A percentile compares a stretch with the other conserved stretches of the same genome.
phyloP scores from a whole-genome alignment of 2,797 vertebrate genomes.

The Lates japonicus region DNA sequence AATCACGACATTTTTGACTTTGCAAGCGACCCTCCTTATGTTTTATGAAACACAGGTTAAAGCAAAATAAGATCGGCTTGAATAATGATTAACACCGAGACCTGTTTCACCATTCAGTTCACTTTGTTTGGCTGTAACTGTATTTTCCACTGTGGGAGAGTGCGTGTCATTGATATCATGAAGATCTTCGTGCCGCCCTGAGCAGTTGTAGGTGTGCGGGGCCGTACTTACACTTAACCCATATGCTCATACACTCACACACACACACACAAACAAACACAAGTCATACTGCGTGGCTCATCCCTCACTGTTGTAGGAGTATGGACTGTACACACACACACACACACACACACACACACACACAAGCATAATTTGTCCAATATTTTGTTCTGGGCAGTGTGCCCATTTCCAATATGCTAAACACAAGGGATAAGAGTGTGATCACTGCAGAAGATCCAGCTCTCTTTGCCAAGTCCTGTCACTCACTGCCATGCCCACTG shows the following conservation, averaged over 20 bases:
- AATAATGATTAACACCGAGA: slow-evolving; percentile 6
- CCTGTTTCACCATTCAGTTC: slow-evolving; percentile 9
- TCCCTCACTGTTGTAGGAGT: slow-evolving; percentile 55
- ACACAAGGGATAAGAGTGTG: slow-evolving; percentile 77
- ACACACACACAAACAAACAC: slow-evolving; percentile 44
- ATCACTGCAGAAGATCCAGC: slow-evolving; percentile 76
- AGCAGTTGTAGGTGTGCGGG: slow-evolving; percentile 37
- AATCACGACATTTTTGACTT: neutral
- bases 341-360: slow-evolving; percentile 46
- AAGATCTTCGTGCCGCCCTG: slow-evolving; percentile 27
- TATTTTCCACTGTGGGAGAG: neutral
- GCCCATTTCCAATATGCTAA: slow-evolving; percentile 80
- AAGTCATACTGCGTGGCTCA: slow-evolving; percentile 41
- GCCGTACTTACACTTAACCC: slow-evolving; percentile 45
- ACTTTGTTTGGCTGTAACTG: slow-evolving; percentile 9
- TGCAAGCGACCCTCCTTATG: neutral
- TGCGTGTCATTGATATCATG: slow-evolving; percentile 37
- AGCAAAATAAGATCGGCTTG: slow-evolving; percentile 19
- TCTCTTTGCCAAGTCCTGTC: slow-evolving; percentile 74
- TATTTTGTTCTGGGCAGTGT: slow-evolving; percentile 80
- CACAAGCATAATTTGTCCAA: slow-evolving; percentile 72
- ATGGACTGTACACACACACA: slow-evolving; percentile 33
- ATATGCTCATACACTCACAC: slow-evolving; percentile 40
- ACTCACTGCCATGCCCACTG: slow-evolving; percentile 70
- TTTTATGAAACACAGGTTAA: neutral